Evolutionary conservation across 2,797 vertebrate genomes (phyloP).

Genomic region (Parauchenoglanis ngamensis): DNA sequence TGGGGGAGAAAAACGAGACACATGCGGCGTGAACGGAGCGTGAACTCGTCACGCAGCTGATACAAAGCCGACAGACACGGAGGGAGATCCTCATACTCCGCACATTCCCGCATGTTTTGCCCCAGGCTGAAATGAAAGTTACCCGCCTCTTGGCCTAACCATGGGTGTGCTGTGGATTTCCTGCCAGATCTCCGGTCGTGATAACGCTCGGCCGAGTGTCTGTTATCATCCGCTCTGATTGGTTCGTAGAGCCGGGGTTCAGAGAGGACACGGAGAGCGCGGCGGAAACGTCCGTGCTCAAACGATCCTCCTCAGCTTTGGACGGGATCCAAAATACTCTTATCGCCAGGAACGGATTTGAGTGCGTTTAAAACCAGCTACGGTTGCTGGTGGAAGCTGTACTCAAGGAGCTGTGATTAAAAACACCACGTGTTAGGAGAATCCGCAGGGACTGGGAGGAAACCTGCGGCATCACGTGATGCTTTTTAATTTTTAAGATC

Average conservation of each 20-base stretch:
- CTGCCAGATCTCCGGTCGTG: slow-evolving; percentile 15
- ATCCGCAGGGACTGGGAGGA: not conserved
- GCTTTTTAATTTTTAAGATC: not conserved
- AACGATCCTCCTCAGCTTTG: not conserved
- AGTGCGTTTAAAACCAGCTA: too few species aligned
- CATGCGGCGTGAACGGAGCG: not conserved
- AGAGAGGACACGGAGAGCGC: not conserved
- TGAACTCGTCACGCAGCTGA: not conserved
- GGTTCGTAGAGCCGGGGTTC: not conserved
- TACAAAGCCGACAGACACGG: not conserved
- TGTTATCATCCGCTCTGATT: not conserved
- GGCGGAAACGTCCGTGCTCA: not conserved
- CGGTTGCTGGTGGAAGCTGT: not conserved
- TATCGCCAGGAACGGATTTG: too few species aligned
- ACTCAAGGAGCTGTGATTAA: not conserved
- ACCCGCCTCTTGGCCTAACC: not conserved
- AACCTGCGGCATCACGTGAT: not conserved
- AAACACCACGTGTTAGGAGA: not conserved
- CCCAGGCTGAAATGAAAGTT: slow-evolving; percentile 9
- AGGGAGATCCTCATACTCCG: not conserved
- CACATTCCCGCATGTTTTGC: not conserved
- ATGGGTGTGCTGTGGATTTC: slow-evolving; percentile 9
- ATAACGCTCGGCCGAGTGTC: slow-evolving; percentile 4
- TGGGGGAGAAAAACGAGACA: slow-evolving; percentile 59
- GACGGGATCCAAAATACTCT: not conserved